phyloP scores from a whole-genome alignment of 2,113 vertebrate genomes.

The Ornithorhynchus anatinus region DNA sequence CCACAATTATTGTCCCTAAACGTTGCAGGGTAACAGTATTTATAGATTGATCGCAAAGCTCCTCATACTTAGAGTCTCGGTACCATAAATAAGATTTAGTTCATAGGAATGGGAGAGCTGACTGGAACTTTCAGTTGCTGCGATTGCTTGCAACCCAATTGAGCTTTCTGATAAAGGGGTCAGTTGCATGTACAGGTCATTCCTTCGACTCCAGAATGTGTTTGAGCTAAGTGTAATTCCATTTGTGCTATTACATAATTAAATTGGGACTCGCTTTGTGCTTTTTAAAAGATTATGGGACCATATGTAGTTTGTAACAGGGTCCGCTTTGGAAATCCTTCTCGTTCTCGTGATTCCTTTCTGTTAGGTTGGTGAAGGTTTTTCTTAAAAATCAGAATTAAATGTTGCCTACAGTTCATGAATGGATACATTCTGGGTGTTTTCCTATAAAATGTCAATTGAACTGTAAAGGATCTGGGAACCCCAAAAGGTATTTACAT shows the following conservation, averaged over 20 bases:
- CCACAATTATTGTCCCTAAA: no score
- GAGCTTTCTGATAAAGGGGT: slow-evolving; percentile 66
- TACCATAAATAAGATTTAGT: slow-evolving; percentile 13
- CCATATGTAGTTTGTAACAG: slow-evolving; percentile 93
- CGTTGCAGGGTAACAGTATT: background rate
- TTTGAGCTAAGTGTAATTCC: slow-evolving; percentile 85
- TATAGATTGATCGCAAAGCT: slow-evolving; percentile 35
- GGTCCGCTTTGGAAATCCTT: slow-evolving; percentile 81
- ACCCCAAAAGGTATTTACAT: no score
- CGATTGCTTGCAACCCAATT: slow-evolving; percentile 30
- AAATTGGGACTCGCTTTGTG: slow-evolving; percentile 88
- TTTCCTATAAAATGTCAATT: slow-evolving; percentile 72
- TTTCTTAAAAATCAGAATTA: slow-evolving; percentile 74
- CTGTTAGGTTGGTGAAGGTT: slow-evolving; percentile 75
- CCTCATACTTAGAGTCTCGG: background rate
- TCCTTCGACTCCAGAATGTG: slow-evolving; percentile 63
- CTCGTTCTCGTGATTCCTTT: slow-evolving; percentile 73
- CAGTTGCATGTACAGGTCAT: slow-evolving; percentile 72
- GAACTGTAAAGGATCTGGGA: slow-evolving; percentile 27
- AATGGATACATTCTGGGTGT: slow-evolving; percentile 74
- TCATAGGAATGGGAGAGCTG: background rate
- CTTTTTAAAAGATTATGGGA: slow-evolving; percentile 97
- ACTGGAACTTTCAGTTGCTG: slow-evolving; percentile 17
- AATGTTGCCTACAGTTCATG: slow-evolving; percentile 78
- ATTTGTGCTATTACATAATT: slow-evolving; percentile 97